These are phyloP conservation scores for Netelia fuscicornis DNA, from an alignment of 2,888 invertebrate genomes.

Conservation along the genomic window DNA sequence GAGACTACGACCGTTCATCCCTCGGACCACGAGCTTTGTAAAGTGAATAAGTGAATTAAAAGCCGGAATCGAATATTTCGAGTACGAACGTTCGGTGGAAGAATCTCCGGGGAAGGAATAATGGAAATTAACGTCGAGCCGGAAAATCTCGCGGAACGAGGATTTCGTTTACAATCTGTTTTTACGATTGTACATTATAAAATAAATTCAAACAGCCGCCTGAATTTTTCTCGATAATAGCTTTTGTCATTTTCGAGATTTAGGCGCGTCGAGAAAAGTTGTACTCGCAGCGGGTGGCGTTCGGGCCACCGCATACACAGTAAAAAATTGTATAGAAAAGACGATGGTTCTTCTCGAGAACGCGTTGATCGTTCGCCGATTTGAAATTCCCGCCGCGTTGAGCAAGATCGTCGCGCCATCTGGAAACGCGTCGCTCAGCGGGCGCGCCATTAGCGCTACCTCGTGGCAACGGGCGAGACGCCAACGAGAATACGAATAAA, in stretches of 20 bases:
- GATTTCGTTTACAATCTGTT: neutral
- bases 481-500: slow-evolving; percentile 66
- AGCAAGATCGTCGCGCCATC: slow-evolving; percentile 17
- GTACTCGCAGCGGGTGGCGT: slow-evolving; percentile 79
- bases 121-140: slow-evolving; percentile 43
- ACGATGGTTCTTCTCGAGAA: slow-evolving; percentile 24
- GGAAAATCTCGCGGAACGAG: neutral
- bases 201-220: too few relatives aligned
- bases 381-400: slow-evolving; percentile 37
- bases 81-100: neutral
- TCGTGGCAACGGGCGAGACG: slow-evolving; percentile 69
- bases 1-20: slow-evolving; percentile 24
- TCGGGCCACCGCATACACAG: slow-evolving; percentile 39
- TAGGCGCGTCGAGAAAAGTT: neutral
- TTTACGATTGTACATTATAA: neutral
- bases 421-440: slow-evolving; percentile 79
- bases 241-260: too few relatives aligned
- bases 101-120: slow-evolving; percentile 13
- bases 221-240: too few relatives aligned
- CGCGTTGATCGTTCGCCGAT: slow-evolving; percentile 45
- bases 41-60: slow-evolving; percentile 60
- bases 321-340: slow-evolving; percentile 29
- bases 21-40: slow-evolving; percentile 29
- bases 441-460: slow-evolving; percentile 80
- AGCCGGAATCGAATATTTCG: slow-evolving; percentile 52